These are phyloP conservation scores for Hemicrepidius hirtus DNA, from an alignment of 2,888 invertebrate species.

Conservation along the genomic window DNA sequence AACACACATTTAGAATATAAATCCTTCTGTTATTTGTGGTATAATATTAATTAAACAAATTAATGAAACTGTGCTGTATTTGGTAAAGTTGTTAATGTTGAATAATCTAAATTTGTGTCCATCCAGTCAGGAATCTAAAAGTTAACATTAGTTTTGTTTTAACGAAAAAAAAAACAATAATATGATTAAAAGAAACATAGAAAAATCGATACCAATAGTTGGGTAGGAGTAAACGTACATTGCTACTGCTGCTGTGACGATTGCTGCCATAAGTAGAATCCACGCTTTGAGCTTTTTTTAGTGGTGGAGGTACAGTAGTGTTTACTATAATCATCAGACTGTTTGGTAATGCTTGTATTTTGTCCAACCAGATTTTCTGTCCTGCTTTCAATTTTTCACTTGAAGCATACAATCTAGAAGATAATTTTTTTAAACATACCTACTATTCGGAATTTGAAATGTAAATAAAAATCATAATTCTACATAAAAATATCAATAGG, in stretches of 20 bases:
- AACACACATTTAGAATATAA: no score
- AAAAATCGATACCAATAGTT: no score
- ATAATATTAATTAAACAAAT: not conserved
- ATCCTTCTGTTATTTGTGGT: no score
- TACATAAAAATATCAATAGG: no score
- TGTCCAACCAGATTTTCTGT: conserved; percentile 74
- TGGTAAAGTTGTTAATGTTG: conserved; percentile 51
- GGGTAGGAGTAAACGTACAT: not conserved
- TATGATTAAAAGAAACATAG: no score
- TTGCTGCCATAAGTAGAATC: conserved; percentile 9
- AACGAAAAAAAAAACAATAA: no score
- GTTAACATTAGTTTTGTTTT: conserved; percentile 18
- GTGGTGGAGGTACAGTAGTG: conserved; percentile 76
- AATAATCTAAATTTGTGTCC: conserved; percentile 60
- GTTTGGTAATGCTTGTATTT: conserved; percentile 75
- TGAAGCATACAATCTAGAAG: conserved; percentile 74
- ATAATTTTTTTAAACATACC: no score
- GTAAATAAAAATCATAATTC: no score
- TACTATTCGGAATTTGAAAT: no score
- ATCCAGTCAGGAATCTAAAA: conserved; percentile 70
- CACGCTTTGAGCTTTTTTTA: conserved; percentile 19
- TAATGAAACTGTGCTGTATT: conserved; percentile 52
- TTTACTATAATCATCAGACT: conserved; percentile 77
- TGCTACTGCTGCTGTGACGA: not conserved
- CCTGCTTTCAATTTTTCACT: conserved; percentile 73